Percentiles rank a stretch among this genome's conserved stretches.
Evolutionary conservation across 2,113 vertebrate genomes (phyloP).

Genomic region (Nipponia nippon): DNA sequence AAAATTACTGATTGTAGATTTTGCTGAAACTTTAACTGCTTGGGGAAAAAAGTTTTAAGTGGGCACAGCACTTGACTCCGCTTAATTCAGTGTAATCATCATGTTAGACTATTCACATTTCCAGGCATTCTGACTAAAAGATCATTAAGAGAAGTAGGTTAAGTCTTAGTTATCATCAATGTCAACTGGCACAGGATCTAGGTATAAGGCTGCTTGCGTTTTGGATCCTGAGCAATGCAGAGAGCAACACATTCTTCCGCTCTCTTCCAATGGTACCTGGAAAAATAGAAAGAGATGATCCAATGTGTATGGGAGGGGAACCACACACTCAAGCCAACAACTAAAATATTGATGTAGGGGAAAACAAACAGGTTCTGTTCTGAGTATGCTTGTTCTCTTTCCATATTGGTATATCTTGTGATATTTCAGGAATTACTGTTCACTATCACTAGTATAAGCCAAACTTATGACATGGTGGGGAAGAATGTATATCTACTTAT

Average conservation of each 20-base stretch:
- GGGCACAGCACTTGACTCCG: background rate
- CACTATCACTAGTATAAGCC: background rate
- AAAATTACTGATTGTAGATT: background rate
- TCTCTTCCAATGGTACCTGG: constrained; percentile 86
- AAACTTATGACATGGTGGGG: background rate
- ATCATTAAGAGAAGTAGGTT: background rate
- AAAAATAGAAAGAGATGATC: background rate
- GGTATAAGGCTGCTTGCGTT: constrained; percentile 77
- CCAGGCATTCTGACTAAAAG: background rate
- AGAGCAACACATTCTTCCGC: constrained; percentile 78
- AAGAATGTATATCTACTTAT: background rate
- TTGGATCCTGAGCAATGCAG: constrained; percentile 83
- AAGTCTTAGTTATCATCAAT: background rate
- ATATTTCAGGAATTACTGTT: background rate
- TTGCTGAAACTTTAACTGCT: background rate
- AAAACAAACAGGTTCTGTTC: background rate
- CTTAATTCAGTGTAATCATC: background rate
- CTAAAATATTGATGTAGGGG: background rate
- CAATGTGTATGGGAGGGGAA: background rate
- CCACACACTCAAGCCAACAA: background rate
- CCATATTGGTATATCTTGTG: background rate
- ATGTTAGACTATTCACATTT: background rate
- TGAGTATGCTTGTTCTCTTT: background rate
- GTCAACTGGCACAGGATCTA: background rate
- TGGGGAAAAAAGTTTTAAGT: background rate